These are phyloP conservation scores for Carollia perspicillata DNA, from an alignment of 2,113 vertebrate species.

Conservation along the genomic window DNA sequence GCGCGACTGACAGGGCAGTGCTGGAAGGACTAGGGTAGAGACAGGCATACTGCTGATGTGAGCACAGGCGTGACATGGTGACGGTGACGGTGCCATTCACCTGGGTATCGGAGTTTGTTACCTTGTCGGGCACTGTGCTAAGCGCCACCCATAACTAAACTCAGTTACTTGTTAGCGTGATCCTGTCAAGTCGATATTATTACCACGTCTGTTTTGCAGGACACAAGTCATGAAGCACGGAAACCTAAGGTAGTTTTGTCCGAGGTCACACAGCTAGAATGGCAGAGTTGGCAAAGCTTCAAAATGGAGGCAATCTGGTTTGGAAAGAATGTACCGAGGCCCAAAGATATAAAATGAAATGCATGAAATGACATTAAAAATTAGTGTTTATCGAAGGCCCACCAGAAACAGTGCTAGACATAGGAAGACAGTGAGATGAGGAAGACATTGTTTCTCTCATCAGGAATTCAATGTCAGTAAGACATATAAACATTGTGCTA, in stretches of 20 bases:
- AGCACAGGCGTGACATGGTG: neutral
- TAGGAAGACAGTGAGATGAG: neutral
- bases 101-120: neutral
- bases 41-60: too few relatives aligned
- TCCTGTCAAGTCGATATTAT: neutral
- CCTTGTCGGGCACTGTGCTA: neutral
- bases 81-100: neutral
- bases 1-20: neutral
- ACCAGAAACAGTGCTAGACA: neutral
- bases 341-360: neutral
- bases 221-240: neutral
- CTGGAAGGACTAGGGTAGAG: neutral
- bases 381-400: neutral
- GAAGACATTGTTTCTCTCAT: neutral
- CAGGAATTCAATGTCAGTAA: neutral
- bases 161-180: neutral
- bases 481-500: neutral
- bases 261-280: neutral
- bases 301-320: neutral
- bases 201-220: neutral
- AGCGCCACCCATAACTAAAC: neutral
- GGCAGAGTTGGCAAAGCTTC: neutral
- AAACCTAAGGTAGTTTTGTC: neutral
- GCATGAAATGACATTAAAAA: neutral
- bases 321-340: neutral